These are phyloP conservation scores for Macrostomum cliftonense DNA, from an alignment of 2,888 invertebrate species.

Conservation along the genomic window DNA sequence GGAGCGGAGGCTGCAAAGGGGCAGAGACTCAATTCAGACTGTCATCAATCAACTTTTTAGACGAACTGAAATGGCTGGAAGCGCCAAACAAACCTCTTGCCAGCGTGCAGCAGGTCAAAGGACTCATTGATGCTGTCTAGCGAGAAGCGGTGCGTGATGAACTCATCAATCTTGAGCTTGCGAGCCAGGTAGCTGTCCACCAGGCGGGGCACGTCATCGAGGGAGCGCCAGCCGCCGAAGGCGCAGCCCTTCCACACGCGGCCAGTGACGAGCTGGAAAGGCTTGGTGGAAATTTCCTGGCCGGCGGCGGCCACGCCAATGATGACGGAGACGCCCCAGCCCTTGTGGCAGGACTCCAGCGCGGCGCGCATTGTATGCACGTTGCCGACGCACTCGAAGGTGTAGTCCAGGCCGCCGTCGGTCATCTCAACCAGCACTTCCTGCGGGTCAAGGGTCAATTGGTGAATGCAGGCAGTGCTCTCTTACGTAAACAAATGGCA, in stretches of 20 bases:
- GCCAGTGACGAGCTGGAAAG: slow-evolving; percentile 93
- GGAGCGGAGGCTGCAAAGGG: too few relatives aligned
- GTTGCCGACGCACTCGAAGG: slow-evolving; percentile 95
- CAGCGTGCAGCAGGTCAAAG: slow-evolving; percentile 72
- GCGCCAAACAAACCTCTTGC: slow-evolving; percentile 38
- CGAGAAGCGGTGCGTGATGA: slow-evolving; percentile 62
- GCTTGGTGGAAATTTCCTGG: slow-evolving; percentile 82
- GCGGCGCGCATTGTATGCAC: slow-evolving; percentile 47
- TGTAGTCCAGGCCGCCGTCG: slow-evolving; percentile 87
- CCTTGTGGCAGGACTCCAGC: slow-evolving; percentile 65
- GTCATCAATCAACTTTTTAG: too few relatives aligned
- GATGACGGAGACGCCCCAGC: slow-evolving; percentile 86
- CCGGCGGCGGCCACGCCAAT: slow-evolving; percentile 90
- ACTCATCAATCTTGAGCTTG: slow-evolving; percentile 70
- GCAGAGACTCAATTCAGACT: too few relatives aligned
- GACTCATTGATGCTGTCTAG: slow-evolving; percentile 71
- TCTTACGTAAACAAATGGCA: too few relatives aligned
- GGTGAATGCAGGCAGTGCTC: too few relatives aligned
- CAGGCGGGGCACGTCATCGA: slow-evolving; percentile 68
- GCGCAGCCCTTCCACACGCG: slow-evolving; percentile 59
- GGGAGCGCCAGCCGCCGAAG: slow-evolving; percentile 53
- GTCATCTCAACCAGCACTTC: slow-evolving; percentile 66
- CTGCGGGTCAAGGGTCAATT: too few relatives aligned
- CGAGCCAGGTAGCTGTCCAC: slow-evolving; percentile 55
- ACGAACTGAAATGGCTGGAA: too few relatives aligned